phyloP scores from a whole-genome alignment of 1,140 invertebrate genomes.

The Myzus persicae region DNA sequence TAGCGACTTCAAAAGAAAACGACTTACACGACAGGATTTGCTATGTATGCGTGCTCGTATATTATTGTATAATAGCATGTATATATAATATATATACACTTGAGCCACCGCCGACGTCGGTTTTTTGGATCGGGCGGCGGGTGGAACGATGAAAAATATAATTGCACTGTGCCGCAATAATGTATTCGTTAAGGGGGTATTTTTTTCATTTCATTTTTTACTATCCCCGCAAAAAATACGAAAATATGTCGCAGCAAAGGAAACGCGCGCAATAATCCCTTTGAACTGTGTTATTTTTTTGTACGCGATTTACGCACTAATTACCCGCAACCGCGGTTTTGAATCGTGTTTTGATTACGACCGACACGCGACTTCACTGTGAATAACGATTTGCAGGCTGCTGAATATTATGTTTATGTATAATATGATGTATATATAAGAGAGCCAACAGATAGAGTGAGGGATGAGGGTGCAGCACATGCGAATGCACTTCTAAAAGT shows the following conservation, averaged over 20 bases:
- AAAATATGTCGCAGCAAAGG: constrained; percentile 5
- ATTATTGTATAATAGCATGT: neutral
- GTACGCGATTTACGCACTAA: constrained; percentile 51
- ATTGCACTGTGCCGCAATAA: constrained; percentile 46
- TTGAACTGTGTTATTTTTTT: constrained; percentile 49
- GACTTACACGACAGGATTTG: neutral
- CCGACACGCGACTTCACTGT: constrained; percentile 52
- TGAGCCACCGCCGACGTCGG: neutral
- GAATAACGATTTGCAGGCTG: constrained; percentile 34
- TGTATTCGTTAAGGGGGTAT: constrained; percentile 50
- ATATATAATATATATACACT: neutral
- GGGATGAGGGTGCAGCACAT: neutral
- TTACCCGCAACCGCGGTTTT: constrained; percentile 49
- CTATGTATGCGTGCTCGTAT: neutral
- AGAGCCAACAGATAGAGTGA: neutral
- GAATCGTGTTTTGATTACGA: constrained; percentile 56
- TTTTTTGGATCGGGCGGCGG: neutral
- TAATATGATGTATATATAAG: neutral
- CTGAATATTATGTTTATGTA: neutral
- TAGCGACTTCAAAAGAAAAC: constrained; percentile 58
- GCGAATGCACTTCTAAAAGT: constrained; percentile 24
- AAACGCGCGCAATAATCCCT: constrained; percentile 31
- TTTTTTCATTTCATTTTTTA: constrained; percentile 23
- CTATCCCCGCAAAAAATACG: neutral
- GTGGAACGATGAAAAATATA: constrained; percentile 20